These are phyloP conservation scores for Bujurquina vittata DNA, from an alignment of 2,113 vertebrate genomes.

Conservation along the genomic window DNA sequence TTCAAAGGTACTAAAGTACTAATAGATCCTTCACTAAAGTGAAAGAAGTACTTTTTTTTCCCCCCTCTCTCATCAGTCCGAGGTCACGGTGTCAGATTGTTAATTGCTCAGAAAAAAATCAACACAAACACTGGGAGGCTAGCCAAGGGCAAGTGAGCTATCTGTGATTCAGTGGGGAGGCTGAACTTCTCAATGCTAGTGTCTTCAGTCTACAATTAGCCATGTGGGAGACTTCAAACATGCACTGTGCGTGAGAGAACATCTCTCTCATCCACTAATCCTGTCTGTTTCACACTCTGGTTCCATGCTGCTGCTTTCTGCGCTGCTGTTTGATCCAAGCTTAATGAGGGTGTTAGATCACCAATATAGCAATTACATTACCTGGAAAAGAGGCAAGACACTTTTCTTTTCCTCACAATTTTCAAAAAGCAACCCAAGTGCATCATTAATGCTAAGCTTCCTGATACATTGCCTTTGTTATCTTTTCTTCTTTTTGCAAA, in stretches of 20 bases:
- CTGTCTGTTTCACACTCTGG: slow-evolving; percentile 65
- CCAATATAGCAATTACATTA: slow-evolving; percentile 70
- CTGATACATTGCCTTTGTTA: slow-evolving; percentile 25
- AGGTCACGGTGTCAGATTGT: slow-evolving; percentile 53
- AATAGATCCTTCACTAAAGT: neutral
- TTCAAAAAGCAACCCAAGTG: slow-evolving; percentile 38
- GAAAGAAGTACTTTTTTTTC: neutral
- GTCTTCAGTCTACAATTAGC: slow-evolving; percentile 64
- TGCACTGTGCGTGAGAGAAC: slow-evolving; percentile 45
- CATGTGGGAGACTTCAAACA: slow-evolving; percentile 65
- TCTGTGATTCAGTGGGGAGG: slow-evolving; percentile 54
- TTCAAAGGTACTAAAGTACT: neutral
- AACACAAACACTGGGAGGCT: slow-evolving; percentile 57
- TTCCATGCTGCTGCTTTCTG: slow-evolving; percentile 51
- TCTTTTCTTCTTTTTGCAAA: slow-evolving; percentile 11
- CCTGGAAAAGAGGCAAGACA: slow-evolving; percentile 56
- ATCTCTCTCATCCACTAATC: slow-evolving; percentile 72
- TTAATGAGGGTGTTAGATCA: slow-evolving; percentile 76
- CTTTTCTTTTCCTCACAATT: slow-evolving; percentile 31
- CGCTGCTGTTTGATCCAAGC: slow-evolving; percentile 70
- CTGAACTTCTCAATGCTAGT: slow-evolving; percentile 45
- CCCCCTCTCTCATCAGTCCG: slow-evolving; percentile 3
- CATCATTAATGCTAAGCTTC: slow-evolving; percentile 53
- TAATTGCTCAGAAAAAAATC: slow-evolving; percentile 56
- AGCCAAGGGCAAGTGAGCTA: slow-evolving; percentile 56